Percentiles rank a stretch among this genome's conserved stretches.
phyloP scores from a whole-genome alignment of 1,140 invertebrate species.

The Camponotus vicinus region DNA sequence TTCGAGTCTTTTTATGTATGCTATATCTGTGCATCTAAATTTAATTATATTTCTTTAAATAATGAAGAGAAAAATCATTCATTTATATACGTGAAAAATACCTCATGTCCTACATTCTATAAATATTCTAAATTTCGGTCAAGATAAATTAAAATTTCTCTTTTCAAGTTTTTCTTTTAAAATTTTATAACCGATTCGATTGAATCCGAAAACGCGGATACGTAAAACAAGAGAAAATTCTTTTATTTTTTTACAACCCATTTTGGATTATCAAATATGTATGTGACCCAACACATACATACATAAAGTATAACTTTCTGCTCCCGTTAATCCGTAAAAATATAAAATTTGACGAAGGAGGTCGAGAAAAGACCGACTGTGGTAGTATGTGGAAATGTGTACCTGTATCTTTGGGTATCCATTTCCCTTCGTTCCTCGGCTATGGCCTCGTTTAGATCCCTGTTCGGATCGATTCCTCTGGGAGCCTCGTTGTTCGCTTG shows the following conservation, averaged over 20 bases:
- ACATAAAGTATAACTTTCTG: not conserved
- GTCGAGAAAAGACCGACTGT: not conserved
- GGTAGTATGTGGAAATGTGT: conserved; percentile 20
- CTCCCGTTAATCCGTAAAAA: conserved; percentile 7
- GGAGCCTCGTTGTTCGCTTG: conserved; percentile 89
- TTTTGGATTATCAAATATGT: conserved; percentile 1
- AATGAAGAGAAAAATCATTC: conserved; percentile 2
- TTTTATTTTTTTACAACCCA: conserved; percentile 13
- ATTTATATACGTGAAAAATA: not conserved
- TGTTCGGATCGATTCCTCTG: conserved; percentile 89
- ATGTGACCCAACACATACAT: not conserved
- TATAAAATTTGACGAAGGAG: not conserved
- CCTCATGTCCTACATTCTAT: too few relatives aligned
- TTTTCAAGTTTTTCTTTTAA: not conserved
- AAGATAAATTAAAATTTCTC: not conserved
- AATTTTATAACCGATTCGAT: not conserved
- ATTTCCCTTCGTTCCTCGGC: conserved; percentile 91
- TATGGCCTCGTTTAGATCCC: conserved; percentile 92
- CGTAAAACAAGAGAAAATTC: not conserved
- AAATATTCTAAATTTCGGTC: not conserved
- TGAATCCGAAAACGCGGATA: not conserved
- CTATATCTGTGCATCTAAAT: too few relatives aligned
- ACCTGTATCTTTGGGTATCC: conserved; percentile 87
- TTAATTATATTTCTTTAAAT: not conserved
- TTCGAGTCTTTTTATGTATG: too few relatives aligned